Percentiles rank a stretch among this genome's conserved stretches.
Evolutionary conservation across 2,113 vertebrate genomes (phyloP).

Genomic region (Ceyx margarethae): DNA sequence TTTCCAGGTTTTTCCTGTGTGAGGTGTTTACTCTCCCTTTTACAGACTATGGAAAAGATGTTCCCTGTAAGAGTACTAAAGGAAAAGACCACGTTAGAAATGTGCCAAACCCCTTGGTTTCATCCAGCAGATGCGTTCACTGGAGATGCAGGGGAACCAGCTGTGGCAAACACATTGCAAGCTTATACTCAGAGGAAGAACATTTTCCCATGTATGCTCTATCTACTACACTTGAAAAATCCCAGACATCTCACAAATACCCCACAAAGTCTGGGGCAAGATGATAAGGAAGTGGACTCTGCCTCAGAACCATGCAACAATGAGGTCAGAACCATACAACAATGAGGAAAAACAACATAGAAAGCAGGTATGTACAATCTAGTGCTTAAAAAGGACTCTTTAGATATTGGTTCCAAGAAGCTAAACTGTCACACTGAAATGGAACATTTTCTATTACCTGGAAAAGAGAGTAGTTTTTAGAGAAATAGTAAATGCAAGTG

Average conservation of each 20-base stretch:
- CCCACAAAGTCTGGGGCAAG: neutral
- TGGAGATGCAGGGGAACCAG: neutral
- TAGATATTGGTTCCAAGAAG: neutral
- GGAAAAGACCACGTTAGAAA: neutral
- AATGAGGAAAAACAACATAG: accelerated
- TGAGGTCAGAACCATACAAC: neutral
- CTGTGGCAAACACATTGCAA: accelerated
- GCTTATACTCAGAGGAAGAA: neutral
- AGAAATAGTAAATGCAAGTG: neutral
- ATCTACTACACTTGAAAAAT: neutral
- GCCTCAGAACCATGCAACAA: neutral
- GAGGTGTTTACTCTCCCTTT: neutral
- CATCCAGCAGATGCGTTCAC: neutral
- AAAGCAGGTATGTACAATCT: accelerated
- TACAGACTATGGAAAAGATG: neutral
- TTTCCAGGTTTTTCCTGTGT: neutral
- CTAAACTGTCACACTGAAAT: neutral
- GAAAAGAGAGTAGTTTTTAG: neutral
- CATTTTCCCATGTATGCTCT: neutral
- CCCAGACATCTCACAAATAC: accelerated
- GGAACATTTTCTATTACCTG: neutral
- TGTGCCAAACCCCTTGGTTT: neutral
- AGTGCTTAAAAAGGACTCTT: neutral
- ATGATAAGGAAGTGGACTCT: neutral
- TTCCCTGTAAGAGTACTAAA: neutral